Evolutionary conservation across 2,888 invertebrate genomes (phyloP).

Genomic region (Troides oblongomaculatus): DNA sequence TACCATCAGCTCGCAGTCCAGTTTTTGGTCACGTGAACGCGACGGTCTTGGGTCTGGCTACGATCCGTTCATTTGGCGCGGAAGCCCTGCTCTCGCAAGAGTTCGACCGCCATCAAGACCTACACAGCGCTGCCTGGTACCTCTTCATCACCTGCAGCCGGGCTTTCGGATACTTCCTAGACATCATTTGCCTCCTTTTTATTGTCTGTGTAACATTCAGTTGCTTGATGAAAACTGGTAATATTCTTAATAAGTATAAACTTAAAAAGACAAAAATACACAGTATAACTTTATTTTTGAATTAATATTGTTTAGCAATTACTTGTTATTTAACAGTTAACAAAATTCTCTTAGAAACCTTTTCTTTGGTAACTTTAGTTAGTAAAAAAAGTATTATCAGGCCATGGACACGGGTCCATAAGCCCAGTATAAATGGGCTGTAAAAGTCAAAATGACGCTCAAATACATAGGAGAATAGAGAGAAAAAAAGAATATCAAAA

Average conservation of each 20-base stretch:
- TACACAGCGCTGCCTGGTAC: conserved; percentile 84
- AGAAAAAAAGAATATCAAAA: no score
- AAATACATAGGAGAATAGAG: no score
- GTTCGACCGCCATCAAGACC: conserved; percentile 80
- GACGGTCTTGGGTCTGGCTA: conserved; percentile 88
- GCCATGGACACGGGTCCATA: no score
- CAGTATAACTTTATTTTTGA: not conserved
- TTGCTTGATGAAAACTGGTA: conserved; percentile 74
- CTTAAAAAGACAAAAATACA: not conserved
- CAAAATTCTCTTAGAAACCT: no score
- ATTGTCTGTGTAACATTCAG: conserved; percentile 83
- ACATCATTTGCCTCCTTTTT: conserved; percentile 82
- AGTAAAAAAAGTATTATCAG: no score
- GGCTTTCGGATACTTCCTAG: conserved; percentile 84
- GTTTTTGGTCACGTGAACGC: conserved; percentile 91
- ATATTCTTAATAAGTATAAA: conserved; percentile 30
- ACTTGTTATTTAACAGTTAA: not conserved
- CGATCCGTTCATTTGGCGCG: conserved; percentile 88
- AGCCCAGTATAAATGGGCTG: no score
- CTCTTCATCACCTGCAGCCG: conserved; percentile 83
- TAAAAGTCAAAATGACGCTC: no score
- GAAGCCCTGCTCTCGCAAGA: conserved; percentile 82
- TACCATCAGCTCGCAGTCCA: conserved; percentile 86
- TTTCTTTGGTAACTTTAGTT: no score
- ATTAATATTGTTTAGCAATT: not conserved